Evolutionary conservation across 2,888 invertebrate genomes (phyloP).

Genomic region (Harpagoxenus sublaevis): DNA sequence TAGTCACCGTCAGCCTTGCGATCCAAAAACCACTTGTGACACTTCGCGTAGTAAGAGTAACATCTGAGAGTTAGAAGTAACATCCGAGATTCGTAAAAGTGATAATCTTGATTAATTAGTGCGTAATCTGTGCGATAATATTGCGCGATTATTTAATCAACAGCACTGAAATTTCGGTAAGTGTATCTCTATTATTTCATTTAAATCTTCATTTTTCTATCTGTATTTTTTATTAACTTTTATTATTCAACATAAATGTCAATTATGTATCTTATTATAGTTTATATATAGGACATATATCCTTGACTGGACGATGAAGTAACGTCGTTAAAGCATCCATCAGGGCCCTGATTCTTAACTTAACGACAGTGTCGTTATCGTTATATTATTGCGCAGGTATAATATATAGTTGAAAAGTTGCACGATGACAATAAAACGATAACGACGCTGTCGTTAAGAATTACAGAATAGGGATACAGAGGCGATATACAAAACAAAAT

Average conservation of each 20-base stretch:
- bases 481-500: not conserved
- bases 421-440: too few species aligned
- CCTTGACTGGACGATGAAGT: not conserved
- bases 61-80: not conserved
- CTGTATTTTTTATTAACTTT: not conserved
- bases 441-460: too few species aligned
- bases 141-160: not conserved
- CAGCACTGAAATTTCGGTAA: constrained; percentile 1
- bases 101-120: not conserved
- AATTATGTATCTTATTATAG: not conserved
- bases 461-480: too few species aligned
- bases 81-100: constrained; percentile 1
- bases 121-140: not conserved
- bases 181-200: constrained; percentile 15
- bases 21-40: constrained; percentile 45
- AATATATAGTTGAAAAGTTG: too few species aligned
- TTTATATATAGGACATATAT: not conserved
- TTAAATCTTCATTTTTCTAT: not conserved
- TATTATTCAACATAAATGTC: not conserved
- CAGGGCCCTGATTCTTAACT: too few species aligned
- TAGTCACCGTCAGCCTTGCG: constrained; percentile 49
- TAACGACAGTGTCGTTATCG: too few species aligned
- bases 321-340: not conserved
- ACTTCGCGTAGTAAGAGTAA: not conserved
- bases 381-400: too few species aligned